Conservation (phyloP, 2,888 invertebrate species). For the Cerastis rubricosa region DNA sequence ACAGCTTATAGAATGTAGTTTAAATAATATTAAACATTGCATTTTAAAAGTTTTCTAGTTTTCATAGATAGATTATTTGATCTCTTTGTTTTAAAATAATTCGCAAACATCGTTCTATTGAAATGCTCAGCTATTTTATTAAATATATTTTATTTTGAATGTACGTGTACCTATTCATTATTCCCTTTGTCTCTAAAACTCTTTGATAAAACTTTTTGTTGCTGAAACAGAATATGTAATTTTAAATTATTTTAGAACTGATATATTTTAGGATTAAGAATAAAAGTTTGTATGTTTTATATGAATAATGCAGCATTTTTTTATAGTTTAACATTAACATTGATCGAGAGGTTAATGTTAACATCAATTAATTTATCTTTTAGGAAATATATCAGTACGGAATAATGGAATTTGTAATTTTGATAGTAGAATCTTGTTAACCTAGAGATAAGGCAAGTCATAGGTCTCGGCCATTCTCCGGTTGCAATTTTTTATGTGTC, state of each 20-base stretch:
- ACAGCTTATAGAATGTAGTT: background rate
- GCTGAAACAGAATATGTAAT: constrained; percentile 6
- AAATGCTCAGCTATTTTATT: background rate
- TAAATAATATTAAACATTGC: background rate
- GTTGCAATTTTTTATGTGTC: no score
- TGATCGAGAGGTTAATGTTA: no score
- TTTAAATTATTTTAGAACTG: background rate
- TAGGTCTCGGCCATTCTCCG: no score
- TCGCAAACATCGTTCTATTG: background rate
- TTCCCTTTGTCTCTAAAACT: constrained; percentile 24
- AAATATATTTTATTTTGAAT: background rate
- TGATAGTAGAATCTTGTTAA: no score
- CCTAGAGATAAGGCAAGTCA: no score
- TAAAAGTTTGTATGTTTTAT: background rate
- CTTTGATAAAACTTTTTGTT: constrained; percentile 4
- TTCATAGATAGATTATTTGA: background rate
- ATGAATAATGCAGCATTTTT: background rate
- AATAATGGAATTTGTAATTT: no score
- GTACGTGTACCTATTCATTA: constrained; percentile 12
- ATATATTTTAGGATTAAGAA: background rate
- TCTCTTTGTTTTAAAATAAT: background rate
- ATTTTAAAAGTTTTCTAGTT: background rate
- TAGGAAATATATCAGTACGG: no score
- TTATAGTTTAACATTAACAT: no score
- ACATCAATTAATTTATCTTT: no score